Evolutionary conservation across 1,140 invertebrate species (phyloP), one percentile per base, ranked within the genome.

Genomic region (Nasonia vitripennis): DNA sequence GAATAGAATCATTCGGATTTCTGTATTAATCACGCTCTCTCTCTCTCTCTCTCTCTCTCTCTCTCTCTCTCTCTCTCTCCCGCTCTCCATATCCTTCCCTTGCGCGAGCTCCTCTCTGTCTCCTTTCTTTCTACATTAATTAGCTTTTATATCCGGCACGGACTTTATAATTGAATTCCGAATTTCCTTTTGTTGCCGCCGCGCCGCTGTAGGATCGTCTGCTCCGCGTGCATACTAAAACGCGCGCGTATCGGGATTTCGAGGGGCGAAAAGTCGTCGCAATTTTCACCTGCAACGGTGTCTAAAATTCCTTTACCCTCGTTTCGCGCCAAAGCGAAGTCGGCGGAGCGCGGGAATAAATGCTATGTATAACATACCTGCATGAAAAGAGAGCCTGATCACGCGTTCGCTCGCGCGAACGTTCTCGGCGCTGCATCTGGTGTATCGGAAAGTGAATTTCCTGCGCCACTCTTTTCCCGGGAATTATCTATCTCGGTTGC

Each of bases 1-100:
- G 55, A 62, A 62, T 62, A 62, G 55, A 62, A 62, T 62, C 55
- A 62, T 62, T 62, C 55, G 20, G 55, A 62, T 62, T 62, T 62
- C 17, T 20, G 55, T 62, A 62, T 62, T n/a, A 62, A 62, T 62
- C 55, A 62, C 55, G 55, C 14, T 51, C 48, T 11, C 48, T 51
- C 37, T 41, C 37, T 51, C 48, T 12, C 11, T 14, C 48, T 14
- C 48, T 51, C 14, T 51, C 14, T 14, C 48, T 12, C 48, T 51
- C 10, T 51, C 48, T 14, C 48, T 51, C 48, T 51, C 14, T 62
- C 2, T 12, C 55, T 62, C 2, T 17, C 55, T 5, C 55, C 17
- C 55, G 1, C 27, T 27, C 27, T 37, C 34, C 5, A 37, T 37
- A 37, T 37, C 3, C 34, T 37, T 37, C 34, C 34, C 34, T 37